phyloP scores from a whole-genome alignment of 2,113 vertebrate species.

The Tetrao urogallus region DNA sequence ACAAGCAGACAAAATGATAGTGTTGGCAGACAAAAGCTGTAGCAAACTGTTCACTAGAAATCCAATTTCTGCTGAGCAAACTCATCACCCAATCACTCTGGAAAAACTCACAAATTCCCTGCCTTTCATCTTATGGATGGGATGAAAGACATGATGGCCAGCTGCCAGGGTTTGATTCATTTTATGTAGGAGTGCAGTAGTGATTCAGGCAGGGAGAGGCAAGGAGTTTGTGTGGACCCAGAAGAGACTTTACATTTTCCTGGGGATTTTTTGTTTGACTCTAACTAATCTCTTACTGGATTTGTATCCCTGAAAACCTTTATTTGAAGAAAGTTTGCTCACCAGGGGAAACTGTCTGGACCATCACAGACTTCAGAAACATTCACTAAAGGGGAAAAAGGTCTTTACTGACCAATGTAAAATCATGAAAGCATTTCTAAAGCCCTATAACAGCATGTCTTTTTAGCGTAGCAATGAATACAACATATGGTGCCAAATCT shows the following conservation, averaged over 20 bases:
- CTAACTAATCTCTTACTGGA: constrained; percentile 27
- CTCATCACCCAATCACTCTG: constrained; percentile 20
- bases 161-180: neutral
- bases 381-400: neutral
- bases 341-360: neutral
- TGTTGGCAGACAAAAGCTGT: constrained; percentile 18
- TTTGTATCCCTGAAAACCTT: constrained; percentile 17
- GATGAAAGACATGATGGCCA: constrained; percentile 38
- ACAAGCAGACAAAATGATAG: neutral
- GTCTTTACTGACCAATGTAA: neutral
- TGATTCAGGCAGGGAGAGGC: neutral
- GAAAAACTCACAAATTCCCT: constrained; percentile 15
- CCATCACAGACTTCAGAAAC: neutral
- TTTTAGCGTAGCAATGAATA: neutral
- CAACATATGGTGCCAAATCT: neutral
- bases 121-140: neutral
- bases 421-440: neutral
- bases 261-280: neutral
- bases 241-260: neutral
- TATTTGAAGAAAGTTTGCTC: constrained; percentile 12
- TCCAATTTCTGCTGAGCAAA: constrained; percentile 10
- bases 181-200: neutral
- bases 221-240: neutral
- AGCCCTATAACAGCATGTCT: neutral
- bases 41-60: constrained; percentile 27